Base-by-base conservation (phyloP, 2,888 invertebrate genomes). In the Tupiocoris notatus region DNA sequence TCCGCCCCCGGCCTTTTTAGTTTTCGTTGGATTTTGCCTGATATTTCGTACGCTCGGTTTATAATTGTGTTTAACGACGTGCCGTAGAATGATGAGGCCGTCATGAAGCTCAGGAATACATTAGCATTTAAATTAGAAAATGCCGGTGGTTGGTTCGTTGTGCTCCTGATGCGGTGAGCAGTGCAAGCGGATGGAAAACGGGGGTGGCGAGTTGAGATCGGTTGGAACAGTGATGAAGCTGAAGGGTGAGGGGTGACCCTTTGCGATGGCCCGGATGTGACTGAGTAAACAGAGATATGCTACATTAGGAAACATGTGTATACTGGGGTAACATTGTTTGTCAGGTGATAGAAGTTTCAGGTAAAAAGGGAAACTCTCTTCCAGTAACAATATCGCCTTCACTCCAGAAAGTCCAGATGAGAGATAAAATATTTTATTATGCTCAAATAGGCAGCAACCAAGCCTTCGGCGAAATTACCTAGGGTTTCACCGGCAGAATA, bases 271-370 rank as follows among this genome's bases (percentile, higher is more conserved):
- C 74, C 77, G 74, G 77, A 76, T 76, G 68, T 73, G 58, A 54
- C 73, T 77, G 77, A 56, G 66, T 54, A 77, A 77, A 77, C 77
- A 77, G 66, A 77, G 77, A 77, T 77, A 77, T 57, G 74, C 62
- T 62, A 64, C 70, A 64, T 75, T 71, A 74, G 74, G 64, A 77
- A 77, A 77, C 77, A 77, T 77, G 71, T 77, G 77, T 77, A 77
- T 77, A 77, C 73, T 77, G 67, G 63, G 71, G 24, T 64, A 71
- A 39, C 77, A 71, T 77, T 77, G 77, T 77, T 77, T 77, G 77
- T 71, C 77, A 64, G 77, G 77, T 70, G 76, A 76, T 68, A 67
- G 65, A 76, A 62, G 67, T 56, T 39, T 65, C 74, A 74, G 74
- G 74, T 74, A 74, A 62, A 66, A 58, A 25, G 65, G 63, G 63